Base-by-base conservation (phyloP, 2,113 vertebrate genomes). In the Sclerurus mexicanus region DNA sequence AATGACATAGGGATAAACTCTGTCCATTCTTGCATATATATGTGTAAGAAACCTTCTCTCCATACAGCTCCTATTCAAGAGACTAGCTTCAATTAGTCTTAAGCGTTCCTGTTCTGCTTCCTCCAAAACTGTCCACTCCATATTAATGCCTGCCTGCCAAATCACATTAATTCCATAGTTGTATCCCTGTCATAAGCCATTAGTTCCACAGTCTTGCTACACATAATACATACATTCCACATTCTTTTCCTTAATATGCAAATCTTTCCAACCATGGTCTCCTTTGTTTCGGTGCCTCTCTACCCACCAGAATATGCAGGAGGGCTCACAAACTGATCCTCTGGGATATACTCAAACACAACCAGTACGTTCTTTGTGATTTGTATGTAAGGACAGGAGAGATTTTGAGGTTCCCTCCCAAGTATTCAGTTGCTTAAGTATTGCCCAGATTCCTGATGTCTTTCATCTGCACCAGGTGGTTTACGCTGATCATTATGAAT, bases 181-280 rank as follows among this genome's bases (percentile, higher is more conserved):
- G 76, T 85, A 95, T 90, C 64, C 83, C 76, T 96, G 93, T 95
- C 95, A 96, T 96, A 96, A 93, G n/a, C 62, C 92, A 95, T 96
- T 95, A 96, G 95, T 96, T 97, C 92, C 93, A 96, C 96, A 64
- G 49, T 87, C 78, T 89, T 96, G 31, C 84, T 66, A 93, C 89
- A 94, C 86, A 94, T 93, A 95, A 96, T 90, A 93, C 86, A 92
- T 85, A 96, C 80, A 94, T 92, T 96, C 95, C 93, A 76, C 94
- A 97, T 92, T 94, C 90, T 93, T 93, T 76, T 94, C 87, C 93
- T 87, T 91, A 96, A 91, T 91, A 95, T 96, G 94, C 85, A 95
- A 94, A 97, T 96, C 91, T 96, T 95, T 81, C 94, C 73, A 96
- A 46, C 69, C 74, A 94, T 35, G 37, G 73, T 72, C 28, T 60